phyloP scores from a whole-genome alignment of 1,140 invertebrate species.

The Carposina sasakii region DNA sequence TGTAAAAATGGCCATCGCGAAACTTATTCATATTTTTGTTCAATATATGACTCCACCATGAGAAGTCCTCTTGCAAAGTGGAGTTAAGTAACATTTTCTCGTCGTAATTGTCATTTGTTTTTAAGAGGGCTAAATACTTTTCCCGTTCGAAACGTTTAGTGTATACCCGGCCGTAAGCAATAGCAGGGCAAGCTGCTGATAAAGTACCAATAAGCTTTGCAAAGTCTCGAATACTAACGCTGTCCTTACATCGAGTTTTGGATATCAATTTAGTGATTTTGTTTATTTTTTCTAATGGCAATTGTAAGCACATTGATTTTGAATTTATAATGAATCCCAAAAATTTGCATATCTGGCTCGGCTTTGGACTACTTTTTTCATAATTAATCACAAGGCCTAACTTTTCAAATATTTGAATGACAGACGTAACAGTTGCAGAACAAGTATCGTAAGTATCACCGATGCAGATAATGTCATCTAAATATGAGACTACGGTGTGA shows the following conservation, averaged over 20 bases:
- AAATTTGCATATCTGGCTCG: background rate
- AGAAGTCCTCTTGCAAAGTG: conserved; percentile 15
- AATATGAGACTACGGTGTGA: background rate
- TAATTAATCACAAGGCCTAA: conserved; percentile 10
- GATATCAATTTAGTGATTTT: background rate
- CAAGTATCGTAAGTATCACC: conserved; percentile 1
- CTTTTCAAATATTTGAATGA: background rate
- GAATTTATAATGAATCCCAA: conserved; percentile 3
- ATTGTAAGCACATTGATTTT: background rate
- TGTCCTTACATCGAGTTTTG: conserved; percentile 4
- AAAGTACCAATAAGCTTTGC: conserved; percentile 28
- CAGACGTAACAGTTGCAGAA: background rate
- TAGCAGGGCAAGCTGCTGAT: conserved; percentile 21
- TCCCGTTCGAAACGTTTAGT: conserved; percentile 24
- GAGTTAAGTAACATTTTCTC: background rate
- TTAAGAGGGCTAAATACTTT: conserved; percentile 13
- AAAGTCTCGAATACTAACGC: conserved; percentile 29
- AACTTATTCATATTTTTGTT: conserved; percentile 17
- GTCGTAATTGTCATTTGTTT: conserved; percentile 13
- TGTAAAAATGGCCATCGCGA: conserved; percentile 4
- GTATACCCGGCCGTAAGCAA: conserved; percentile 27
- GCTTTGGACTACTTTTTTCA: conserved; percentile 7
- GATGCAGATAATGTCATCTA: conserved; percentile 8
- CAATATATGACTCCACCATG: conserved; percentile 33
- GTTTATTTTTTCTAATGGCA: conserved; percentile 1